These are phyloP conservation scores for Diceros bicornis DNA, from an alignment of 2,797 vertebrate species.

Conservation along the genomic window DNA sequence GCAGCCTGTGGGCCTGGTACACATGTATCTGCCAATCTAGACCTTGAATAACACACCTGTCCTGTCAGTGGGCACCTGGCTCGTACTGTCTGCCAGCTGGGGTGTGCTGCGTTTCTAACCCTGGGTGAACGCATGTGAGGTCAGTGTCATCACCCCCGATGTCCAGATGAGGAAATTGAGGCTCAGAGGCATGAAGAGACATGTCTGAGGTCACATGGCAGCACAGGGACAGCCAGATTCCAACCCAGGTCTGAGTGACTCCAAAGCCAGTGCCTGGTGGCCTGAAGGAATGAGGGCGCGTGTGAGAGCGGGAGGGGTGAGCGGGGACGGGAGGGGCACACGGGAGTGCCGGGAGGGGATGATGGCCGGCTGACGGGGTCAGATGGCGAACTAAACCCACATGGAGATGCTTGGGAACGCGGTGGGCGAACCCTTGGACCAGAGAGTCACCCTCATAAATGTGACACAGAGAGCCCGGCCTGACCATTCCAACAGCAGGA, in stretches of 20 bases:
- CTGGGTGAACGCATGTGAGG: neutral
- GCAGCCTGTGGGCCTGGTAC: neutral
- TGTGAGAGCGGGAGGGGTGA: neutral
- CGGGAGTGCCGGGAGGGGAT: accelerated
- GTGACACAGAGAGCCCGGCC: neutral
- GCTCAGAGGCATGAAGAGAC: neutral
- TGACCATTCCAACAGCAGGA: neutral
- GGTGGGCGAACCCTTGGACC: neutral
- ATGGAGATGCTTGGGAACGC: accelerated
- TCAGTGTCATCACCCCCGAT: neutral
- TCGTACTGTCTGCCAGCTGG: neutral
- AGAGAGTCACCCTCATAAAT: neutral
- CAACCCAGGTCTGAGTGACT: neutral
- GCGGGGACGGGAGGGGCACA: neutral
- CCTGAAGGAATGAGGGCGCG: neutral
- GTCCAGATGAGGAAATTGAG: neutral
- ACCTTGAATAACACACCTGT: neutral
- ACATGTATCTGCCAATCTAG: neutral
- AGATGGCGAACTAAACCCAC: neutral
- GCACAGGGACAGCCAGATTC: neutral
- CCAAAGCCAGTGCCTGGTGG: neutral
- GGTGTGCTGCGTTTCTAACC: neutral
- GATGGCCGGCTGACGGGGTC: neutral
- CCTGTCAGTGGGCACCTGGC: neutral
- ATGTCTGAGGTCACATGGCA: neutral